Evolutionary conservation across 2,888 invertebrate genomes (phyloP).

Genomic region (Heliothis peltigera): DNA sequence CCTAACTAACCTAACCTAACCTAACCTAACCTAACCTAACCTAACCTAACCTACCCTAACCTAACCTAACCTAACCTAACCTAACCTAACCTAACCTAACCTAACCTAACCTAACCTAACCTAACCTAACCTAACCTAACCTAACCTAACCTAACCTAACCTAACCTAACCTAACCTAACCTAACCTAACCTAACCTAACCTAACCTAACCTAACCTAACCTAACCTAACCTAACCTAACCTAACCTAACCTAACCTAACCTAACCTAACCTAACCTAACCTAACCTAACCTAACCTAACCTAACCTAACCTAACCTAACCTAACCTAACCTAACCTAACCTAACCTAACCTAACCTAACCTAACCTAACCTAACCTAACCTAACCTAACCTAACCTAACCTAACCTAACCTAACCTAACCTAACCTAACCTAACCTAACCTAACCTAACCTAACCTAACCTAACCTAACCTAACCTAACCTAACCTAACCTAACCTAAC

Average conservation of each 20-base stretch:
- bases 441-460: constrained; percentile 27
- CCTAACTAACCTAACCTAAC: constrained; percentile 25
- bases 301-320: constrained; percentile 47
- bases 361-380: constrained; percentile 28
- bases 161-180: constrained; percentile 49
- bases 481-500: constrained; percentile 32
- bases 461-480: constrained; percentile 13
- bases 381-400: constrained; percentile 20
- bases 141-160: constrained; percentile 48
- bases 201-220: constrained; percentile 44
- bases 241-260: constrained; percentile 39
- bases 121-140: constrained; percentile 47
- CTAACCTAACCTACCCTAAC: background rate
- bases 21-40: constrained; percentile 21
- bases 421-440: constrained; percentile 32
- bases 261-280: constrained; percentile 47
- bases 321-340: constrained; percentile 42
- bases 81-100: constrained; percentile 46
- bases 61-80: constrained; percentile 36
- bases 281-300: constrained; percentile 52
- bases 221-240: constrained; percentile 42
- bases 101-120: constrained; percentile 46
- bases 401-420: constrained; percentile 18
- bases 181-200: constrained; percentile 49
- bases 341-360: constrained; percentile 30